Evolutionary conservation across 2,888 invertebrate species (phyloP), one percentile per base, ranked within the genome.

Genomic region (Pyrgus malvae): DNA sequence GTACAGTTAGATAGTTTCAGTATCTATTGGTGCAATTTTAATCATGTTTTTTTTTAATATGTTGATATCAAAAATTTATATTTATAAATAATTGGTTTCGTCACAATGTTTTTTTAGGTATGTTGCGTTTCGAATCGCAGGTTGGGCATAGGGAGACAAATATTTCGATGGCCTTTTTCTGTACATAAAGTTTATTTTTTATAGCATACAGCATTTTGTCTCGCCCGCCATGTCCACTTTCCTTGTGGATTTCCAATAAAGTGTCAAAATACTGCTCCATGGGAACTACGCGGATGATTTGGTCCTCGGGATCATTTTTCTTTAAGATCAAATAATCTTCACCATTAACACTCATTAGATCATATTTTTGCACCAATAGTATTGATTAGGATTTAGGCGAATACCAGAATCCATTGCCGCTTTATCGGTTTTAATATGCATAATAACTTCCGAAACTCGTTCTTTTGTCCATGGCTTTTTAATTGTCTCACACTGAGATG

Each of bases 141-240:
- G 48, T 60, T 53, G 53, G 49, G 48, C 68, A 68, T 33, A 66
- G 35, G 0, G 60, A 14, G 0, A 67, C 23, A n/a, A 66, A 68
- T 5, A 67, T 56, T 19, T 37, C 41, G 16, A 70, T 49, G 0
- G 62, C 66, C 35, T 51, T 50, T 35, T 45, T 48, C 40, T 65
- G 67, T 1, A 70, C 49, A 29, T 60, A 6, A 23, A 58, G 63
- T 40, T 57, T 65, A 11, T 59, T 37, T 61, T 61, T 68, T 17
- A 70, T 45, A 16, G 21, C 23, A 9, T 61, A 11, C 23, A 63
- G 7, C 27, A 66, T 66, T 67, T 64, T 67, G 50, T 70, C 70
- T 2, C 67, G 62, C 0, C 68, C 51, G 35, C 65, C 67, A 9
- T 69, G 69, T 9, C 64, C 66, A 0, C 58, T 59, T 3, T 58